phyloP scores from a whole-genome alignment of 2,888 invertebrate genomes.

The Euphydryas editha region DNA sequence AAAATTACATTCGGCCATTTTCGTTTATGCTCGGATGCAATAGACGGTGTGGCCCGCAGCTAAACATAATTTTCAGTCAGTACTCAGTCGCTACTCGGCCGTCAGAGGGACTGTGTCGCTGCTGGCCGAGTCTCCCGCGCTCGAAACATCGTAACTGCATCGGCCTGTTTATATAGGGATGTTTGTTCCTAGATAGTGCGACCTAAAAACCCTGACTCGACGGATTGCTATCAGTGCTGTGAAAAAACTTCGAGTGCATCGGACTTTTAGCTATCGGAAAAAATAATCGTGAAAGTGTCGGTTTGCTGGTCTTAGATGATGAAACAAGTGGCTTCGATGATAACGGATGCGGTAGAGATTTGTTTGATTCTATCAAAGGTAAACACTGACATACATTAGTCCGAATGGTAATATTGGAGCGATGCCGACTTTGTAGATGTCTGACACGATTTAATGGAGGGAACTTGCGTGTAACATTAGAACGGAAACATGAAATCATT shows the following conservation, averaged over 20 bases:
- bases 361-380: conserved; percentile 73
- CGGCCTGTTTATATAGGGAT: conserved; percentile 71
- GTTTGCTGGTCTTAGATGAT: conserved; percentile 63
- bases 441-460: conserved; percentile 64
- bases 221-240: conserved; percentile 68
- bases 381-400: conserved; percentile 65
- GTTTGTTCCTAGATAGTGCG: conserved; percentile 77
- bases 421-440: conserved; percentile 58
- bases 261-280: conserved; percentile 19
- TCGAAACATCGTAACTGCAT: conserved; percentile 68
- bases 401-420: conserved; percentile 64
- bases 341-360: conserved; percentile 67
- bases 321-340: conserved; percentile 42
- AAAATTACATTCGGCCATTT: conserved; percentile 78
- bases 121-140: conserved; percentile 64
- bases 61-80: conserved; percentile 79
- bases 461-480: conserved; percentile 57
- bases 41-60: conserved; percentile 82
- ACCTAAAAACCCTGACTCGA: conserved; percentile 60
- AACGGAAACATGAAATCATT: conserved; percentile 73
- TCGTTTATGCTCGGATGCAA: conserved; percentile 80
- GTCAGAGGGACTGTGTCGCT: conserved; percentile 66
- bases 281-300: conserved; percentile 58
- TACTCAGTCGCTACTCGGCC: conserved; percentile 77
- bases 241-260: conserved; percentile 41